These are phyloP conservation scores for Cepaea nemoralis DNA, from an alignment of 1,140 invertebrate species.

Conservation along the genomic window DNA sequence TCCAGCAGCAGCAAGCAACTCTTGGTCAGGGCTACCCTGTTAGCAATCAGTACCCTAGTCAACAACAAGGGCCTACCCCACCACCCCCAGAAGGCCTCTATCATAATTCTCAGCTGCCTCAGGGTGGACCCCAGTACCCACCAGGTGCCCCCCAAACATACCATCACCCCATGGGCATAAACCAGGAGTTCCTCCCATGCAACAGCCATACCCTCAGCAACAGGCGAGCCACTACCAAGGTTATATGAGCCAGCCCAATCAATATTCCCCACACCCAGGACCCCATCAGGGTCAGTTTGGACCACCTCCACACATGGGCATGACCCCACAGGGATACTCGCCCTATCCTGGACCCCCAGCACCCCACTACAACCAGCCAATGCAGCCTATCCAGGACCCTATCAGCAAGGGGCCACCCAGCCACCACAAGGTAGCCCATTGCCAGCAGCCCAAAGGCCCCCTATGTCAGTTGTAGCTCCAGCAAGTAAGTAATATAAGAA, in stretches of 20 bases:
- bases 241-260: conserved; percentile 30
- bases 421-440: not conserved
- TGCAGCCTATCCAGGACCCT: not conserved
- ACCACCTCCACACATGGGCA: not conserved
- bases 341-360: not conserved
- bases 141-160: not conserved
- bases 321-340: not conserved
- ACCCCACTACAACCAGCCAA: not conserved
- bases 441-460: not conserved
- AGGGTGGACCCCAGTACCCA: not conserved
- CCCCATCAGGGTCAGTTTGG: conserved; percentile 20
- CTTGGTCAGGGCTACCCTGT: not conserved
- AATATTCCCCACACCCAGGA: conserved; percentile 2
- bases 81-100: not conserved
- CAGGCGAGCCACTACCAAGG: not conserved
- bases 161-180: conserved; percentile 16
- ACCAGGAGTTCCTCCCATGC: not conserved
- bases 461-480: not conserved
- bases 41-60: not conserved
- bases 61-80: not conserved
- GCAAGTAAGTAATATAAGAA: not conserved
- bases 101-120: not conserved
- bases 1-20: not conserved
- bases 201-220: conserved; percentile 8
- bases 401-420: not conserved